Evolutionary conservation across 2,113 vertebrate genomes (phyloP), one percentile per base, ranked within the genome.

Genomic region (Meleagris gallopavo): DNA sequence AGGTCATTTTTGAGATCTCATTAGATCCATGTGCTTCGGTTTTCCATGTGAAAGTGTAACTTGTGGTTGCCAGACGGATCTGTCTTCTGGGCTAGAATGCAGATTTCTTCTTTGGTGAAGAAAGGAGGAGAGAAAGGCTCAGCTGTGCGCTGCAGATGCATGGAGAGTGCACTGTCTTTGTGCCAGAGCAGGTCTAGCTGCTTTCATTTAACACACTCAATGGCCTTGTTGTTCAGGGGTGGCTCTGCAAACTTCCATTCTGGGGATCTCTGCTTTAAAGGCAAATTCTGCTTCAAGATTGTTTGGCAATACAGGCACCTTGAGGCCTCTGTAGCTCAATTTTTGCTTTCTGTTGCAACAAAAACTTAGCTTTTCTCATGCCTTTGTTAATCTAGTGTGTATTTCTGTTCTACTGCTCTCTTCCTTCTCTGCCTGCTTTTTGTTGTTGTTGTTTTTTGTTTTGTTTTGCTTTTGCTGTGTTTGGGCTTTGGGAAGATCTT

Each of bases 131-230:
- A 38, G 55, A n/a, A 16, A 25, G 7, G 30, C n/a, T 83, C 19
- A 43, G 32, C 32, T 20, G 8, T 11, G 12, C 36, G 9, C 13
- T 29, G 36, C 57, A 67, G 62, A 12, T 18, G 34, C 19, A 10
- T 14, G 25, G 9, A 8, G 18, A 55, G 13, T 5, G 1, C 55
- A 48, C 4, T 16, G 50, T 15, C 16, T 0, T 40, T 29, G 13
- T 21, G 15, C 21, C 20, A 61, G n/a, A 54, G 36, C 20, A 13
- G 2, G 0, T 50, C 32, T 5, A 54, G 19, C 20, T 21, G 21
- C 41, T 72, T 77, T 60, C 11, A 27, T 50, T 54, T 40, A 48
- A 70, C 13, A 43, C 13, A 64, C 13, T 11, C 18, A 8, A 9
- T 4, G 10, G 6, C 46, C 69, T 34, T n/a, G 7, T 18, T 12